phyloP scores from a whole-genome alignment of 1,140 invertebrate genomes.

The Drosophila watanabei region DNA sequence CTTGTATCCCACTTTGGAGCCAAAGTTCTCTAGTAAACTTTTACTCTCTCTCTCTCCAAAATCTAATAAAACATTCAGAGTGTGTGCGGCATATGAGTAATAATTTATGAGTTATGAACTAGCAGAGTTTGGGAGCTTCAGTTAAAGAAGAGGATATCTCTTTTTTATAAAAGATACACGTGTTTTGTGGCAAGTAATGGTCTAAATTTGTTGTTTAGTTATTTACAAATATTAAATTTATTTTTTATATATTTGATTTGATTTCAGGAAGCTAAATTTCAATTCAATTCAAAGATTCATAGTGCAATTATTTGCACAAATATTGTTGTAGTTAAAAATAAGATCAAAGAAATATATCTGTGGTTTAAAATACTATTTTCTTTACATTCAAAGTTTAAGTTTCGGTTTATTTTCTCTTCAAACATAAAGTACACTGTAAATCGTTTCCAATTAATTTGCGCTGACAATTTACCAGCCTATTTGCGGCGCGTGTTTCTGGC shows the following conservation, averaged over 20 bases:
- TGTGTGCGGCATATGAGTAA: conserved; percentile 43
- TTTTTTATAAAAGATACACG: neutral
- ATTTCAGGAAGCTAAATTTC: neutral
- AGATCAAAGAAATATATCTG: too few species aligned
- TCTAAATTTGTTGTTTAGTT: neutral
- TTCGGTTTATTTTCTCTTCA: neutral
- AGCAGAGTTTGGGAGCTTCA: conserved; percentile 12
- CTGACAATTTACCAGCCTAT: conserved; percentile 70
- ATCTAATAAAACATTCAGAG: conserved; percentile 54
- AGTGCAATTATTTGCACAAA: neutral
- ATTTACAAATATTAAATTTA: neutral
- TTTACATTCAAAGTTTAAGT: neutral
- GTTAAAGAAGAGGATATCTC: neutral
- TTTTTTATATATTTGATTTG: neutral
- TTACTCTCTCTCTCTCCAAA: conserved; percentile 30
- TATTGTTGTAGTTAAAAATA: neutral
- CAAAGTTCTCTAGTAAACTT: conserved; percentile 40
- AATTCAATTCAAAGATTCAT: too few species aligned
- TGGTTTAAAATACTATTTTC: neutral
- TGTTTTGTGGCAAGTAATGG: neutral
- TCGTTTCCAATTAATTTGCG: conserved; percentile 8
- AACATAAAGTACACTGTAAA: neutral
- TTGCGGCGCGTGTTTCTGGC: conserved; percentile 36
- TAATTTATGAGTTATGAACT: conserved; percentile 50
- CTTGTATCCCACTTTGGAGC: conserved; percentile 27